Conservation (phyloP, 2,888 invertebrate genomes). For the Nemurella pictetii region DNA sequence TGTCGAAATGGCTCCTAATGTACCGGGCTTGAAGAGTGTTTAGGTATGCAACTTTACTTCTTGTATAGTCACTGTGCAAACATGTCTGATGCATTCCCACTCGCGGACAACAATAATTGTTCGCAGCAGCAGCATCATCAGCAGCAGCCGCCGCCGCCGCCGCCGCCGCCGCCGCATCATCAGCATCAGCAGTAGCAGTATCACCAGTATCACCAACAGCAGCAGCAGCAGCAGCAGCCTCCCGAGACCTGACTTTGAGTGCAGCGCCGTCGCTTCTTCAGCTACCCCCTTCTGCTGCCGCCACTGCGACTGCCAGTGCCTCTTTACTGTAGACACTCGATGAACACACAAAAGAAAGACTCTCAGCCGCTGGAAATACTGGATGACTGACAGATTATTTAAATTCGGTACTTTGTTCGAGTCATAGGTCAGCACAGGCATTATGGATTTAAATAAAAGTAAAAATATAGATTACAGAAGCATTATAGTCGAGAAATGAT, state of each 20-base stretch:
- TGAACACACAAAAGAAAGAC: background rate
- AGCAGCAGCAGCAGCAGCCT: background rate
- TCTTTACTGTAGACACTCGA: background rate
- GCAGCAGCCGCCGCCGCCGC: background rate
- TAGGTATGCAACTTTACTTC: constrained; percentile 19
- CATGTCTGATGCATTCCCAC: background rate
- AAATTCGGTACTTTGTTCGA: constrained; percentile 7
- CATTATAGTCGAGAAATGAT: background rate
- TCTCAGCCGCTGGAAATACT: background rate
- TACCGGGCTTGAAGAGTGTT: background rate
- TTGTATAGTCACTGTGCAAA: constrained; percentile 23
- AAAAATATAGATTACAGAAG: background rate
- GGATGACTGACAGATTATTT: constrained; percentile 6
- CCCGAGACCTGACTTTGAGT: background rate
- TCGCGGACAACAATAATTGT: background rate
- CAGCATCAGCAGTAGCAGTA: background rate
- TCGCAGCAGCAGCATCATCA: background rate
- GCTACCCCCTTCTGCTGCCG: background rate
- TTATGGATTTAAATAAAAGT: background rate
- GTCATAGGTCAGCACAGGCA: constrained; percentile 6
- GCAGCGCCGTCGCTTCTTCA: background rate
- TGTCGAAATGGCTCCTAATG: background rate
- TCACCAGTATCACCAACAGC: background rate
- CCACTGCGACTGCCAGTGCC: no score
- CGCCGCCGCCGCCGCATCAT: no score